Conservation (phyloP, 2,113 vertebrate genomes). For the Etia nguti region DNA sequence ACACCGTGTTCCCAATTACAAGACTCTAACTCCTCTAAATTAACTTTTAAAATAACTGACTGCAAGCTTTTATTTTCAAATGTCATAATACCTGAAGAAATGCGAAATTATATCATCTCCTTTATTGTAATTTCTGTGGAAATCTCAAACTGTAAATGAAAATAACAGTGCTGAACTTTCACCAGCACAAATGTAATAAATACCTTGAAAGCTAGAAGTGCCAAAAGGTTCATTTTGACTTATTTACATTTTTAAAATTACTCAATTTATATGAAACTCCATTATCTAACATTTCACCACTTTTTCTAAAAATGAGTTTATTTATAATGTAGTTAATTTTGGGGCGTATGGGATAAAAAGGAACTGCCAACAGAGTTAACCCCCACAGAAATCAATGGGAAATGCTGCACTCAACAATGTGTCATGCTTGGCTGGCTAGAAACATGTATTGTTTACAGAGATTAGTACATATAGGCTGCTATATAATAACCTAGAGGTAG, state of each 20-base stretch:
- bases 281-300: background rate
- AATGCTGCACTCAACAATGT: background rate
- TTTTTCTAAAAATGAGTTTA: background rate
- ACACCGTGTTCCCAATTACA: background rate
- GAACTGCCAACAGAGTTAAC: background rate
- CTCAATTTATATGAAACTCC: background rate
- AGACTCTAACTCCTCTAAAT: background rate
- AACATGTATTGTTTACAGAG: background rate
- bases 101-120: background rate
- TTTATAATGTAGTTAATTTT: background rate
- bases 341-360: background rate
- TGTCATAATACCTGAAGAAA: fast-evolving
- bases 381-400: background rate
- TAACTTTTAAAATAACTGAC: background rate
- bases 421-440: background rate
- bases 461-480: background rate
- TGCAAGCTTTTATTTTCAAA: background rate
- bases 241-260: background rate
- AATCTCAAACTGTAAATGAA: background rate
- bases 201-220: background rate
- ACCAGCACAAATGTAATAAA: background rate
- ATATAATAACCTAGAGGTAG: background rate
- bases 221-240: background rate
- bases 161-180: background rate
- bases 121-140: background rate